Base-by-base conservation (phyloP, 1,140 invertebrate species). In the Arion vulgaris region DNA sequence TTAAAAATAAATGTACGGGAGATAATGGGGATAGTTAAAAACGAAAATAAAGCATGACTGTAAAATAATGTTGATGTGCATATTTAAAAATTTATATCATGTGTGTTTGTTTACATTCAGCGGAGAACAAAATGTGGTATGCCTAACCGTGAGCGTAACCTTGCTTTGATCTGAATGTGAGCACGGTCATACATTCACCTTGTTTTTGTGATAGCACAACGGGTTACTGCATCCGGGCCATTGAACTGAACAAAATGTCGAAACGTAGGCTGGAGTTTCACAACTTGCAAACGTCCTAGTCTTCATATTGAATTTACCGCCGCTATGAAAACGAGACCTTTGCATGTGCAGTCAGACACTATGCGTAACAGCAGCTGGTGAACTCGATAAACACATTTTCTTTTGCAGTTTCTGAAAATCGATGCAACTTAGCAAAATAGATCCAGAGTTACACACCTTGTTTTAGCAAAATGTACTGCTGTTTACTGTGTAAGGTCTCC, bases 281-380 rank as follows among this genome's bases (percentile, higher is more conserved):
- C 53, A 57, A 19, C 4, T 9, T 57, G 53, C 53, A 19, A n/a
- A 57, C 53, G 5, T 57, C 53, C n/a, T n/a, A n/a, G 62, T 66
- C 28, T 39, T 51, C 28, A 15, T 34, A 57, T 78, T 36, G n/a
- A 78, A 78, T 78, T 78, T 78, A 78, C 76, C 76, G 76, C 76
- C 76, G 45, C 36, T 26, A 32, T 57, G 76, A 78, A 68, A 78
- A 78, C 76, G 76, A 78, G 76, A 66, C 57, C 53, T 1, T 57
- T 15, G 73, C 73, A 71, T 75, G 73, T 75, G 19, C 41, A 28
- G 49, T 41, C 13, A 53, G 73, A 15, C 15, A 45, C 1, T 9
- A 45, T 28, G 76, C 26, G 76, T n/a, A 36, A 17, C 17, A 1
- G 76, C 76, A 78, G 32, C n/a, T 38, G 13, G 76, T 23, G 38